These are phyloP conservation scores for Sus scrofa DNA, from an alignment of 2,113 vertebrate genomes.

Conservation along the genomic window T2T-Sscrofa CM000819.6:20167501-20168000, in stretches of 20 bases:
- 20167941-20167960: background rate
- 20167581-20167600: constrained; percentile 5
- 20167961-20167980: constrained; percentile 28
- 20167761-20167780: background rate
- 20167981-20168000: background rate
- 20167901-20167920: background rate
- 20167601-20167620: background rate
- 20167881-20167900: background rate
- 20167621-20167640: background rate
- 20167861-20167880: constrained; percentile 23
- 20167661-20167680: background rate
- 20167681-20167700: background rate
- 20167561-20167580: background rate
- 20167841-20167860: background rate
- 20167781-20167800: background rate
- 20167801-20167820: background rate
- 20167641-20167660: background rate
- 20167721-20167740: background rate
- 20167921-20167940: constrained; percentile 23
- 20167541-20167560: constrained; percentile 2
- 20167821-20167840: constrained; percentile 11
- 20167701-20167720: background rate
- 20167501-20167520: constrained; percentile 54
- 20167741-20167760: background rate
- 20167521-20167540: background rate